Evolutionary conservation across 1,140 invertebrate species (phyloP).

Genomic region (Acyrthosiphon pisum): DNA sequence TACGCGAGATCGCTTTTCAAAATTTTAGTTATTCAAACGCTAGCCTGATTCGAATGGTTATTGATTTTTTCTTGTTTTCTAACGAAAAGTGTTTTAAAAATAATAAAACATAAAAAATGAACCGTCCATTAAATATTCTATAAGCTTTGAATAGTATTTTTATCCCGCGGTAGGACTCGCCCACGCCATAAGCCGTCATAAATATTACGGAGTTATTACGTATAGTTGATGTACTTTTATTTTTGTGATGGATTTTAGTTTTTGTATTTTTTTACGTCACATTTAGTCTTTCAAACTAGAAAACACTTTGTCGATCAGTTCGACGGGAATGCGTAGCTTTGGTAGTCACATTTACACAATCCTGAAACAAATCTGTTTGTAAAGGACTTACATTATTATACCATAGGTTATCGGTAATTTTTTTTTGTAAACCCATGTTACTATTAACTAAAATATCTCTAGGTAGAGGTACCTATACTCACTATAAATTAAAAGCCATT

Average conservation of each 20-base stretch:
- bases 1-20: not conserved
- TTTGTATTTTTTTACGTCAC: not conserved
- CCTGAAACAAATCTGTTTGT: not conserved
- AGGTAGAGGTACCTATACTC: not conserved
- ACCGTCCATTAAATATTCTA: conserved; percentile 10
- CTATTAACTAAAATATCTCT: not conserved
- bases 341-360: not conserved
- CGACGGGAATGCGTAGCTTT: not conserved
- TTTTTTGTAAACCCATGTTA: not conserved
- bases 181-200: not conserved
- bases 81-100: not conserved
- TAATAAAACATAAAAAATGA: conserved; percentile 9
- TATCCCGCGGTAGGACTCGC: not conserved
- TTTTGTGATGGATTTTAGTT: conserved; percentile 6
- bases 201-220: not conserved
- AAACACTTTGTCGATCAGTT: not conserved
- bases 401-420: not conserved
- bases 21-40: not conserved
- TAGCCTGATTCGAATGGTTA: not conserved
- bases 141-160: conserved; percentile 18
- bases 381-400: not conserved
- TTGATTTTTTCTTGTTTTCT: not conserved
- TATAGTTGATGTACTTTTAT: not conserved
- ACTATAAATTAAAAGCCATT: not conserved
- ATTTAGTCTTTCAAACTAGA: not conserved